A percentile compares a stretch with the other conserved stretches of the same genome.
Evolutionary conservation across 2,113 vertebrate genomes (phyloP).

Genomic region (Siniperca chuatsi): DNA sequence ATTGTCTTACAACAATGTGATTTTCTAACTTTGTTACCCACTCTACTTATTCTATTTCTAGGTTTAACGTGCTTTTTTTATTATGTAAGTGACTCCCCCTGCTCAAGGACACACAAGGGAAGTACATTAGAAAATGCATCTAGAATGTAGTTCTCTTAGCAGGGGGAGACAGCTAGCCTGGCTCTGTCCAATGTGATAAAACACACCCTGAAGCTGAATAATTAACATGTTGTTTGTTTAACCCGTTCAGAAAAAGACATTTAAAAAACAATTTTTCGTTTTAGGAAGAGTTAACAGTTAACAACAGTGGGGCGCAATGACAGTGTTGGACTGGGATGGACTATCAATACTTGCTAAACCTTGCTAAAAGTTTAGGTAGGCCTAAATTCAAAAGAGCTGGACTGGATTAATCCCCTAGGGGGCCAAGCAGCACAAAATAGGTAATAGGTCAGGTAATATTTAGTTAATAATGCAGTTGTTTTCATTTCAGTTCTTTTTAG

Average conservation of each 20-base stretch:
- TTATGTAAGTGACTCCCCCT: neutral
- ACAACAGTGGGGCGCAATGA: neutral
- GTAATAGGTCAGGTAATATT: too few relatives aligned
- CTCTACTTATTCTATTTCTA: neutral
- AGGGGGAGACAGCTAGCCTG: neutral
- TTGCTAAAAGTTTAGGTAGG: too few relatives aligned
- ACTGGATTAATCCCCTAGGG: too few relatives aligned
- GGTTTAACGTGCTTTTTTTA: neutral
- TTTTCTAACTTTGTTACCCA: neutral
- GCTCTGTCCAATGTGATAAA: neutral
- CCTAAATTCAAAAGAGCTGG: too few relatives aligned
- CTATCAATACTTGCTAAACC: too few relatives aligned
- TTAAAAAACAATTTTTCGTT: neutral
- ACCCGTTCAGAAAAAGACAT: neutral
- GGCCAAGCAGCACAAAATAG: too few relatives aligned
- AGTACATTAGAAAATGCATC: neutral
- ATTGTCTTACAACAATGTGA: slow-evolving; percentile 29
- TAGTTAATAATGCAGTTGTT: too few relatives aligned
- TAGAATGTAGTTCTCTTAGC: neutral
- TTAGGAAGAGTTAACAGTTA: neutral
- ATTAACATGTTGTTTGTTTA: neutral
- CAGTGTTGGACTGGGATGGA: too few relatives aligned
- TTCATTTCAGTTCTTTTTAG: too few relatives aligned
- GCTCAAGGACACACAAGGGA: neutral
- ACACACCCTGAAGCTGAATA: neutral